A percentile compares a stretch with the other conserved stretches of the same genome.
phyloP scores from a whole-genome alignment of 2,113 vertebrate species.

The Rissa tridactyla region DNA sequence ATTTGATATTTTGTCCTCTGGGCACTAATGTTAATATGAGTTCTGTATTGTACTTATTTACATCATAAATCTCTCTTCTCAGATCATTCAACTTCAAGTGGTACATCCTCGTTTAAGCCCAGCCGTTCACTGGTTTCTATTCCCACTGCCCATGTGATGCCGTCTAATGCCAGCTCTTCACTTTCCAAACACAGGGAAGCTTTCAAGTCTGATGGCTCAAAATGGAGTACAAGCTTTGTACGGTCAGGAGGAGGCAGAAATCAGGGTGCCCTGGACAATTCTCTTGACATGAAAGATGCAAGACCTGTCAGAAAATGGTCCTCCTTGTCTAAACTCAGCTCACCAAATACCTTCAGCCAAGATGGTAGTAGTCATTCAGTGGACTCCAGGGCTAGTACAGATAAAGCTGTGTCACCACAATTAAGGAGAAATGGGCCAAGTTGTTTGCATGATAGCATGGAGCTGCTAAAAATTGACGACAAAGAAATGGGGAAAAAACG shows the following conservation, averaged over 20 bases:
- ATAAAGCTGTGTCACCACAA: slow-evolving; percentile 69
- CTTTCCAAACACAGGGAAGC: slow-evolving; percentile 73
- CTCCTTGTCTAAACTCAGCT: slow-evolving; percentile 85
- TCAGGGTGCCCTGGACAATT: slow-evolving; percentile 62
- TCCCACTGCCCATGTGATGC: slow-evolving; percentile 86
- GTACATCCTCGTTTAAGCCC: slow-evolving; percentile 83
- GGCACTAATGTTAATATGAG: not conserved
- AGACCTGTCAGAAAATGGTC: slow-evolving; percentile 89
- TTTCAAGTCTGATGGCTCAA: slow-evolving; percentile 63
- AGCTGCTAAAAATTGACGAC: slow-evolving; percentile 75
- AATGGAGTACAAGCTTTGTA: slow-evolving; percentile 76
- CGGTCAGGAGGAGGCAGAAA: slow-evolving; percentile 66
- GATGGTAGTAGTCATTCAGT: slow-evolving; percentile 18
- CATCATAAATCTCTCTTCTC: not conserved
- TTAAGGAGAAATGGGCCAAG: slow-evolving; percentile 71
- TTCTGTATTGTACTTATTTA: not conserved
- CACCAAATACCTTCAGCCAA: slow-evolving; percentile 66
- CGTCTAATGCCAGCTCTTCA: slow-evolving; percentile 78
- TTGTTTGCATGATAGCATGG: slow-evolving; percentile 75
- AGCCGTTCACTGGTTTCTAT: slow-evolving; percentile 78
- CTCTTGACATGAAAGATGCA: slow-evolving; percentile 86
- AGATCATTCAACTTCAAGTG: slow-evolving; percentile 93
- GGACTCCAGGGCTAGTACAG: slow-evolving; percentile 69
- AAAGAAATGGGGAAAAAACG: slow-evolving; percentile 73
- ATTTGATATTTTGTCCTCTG: not conserved